Conservation (phyloP, 2,797 vertebrate genomes). For the Microtus obscurus region DNA sequence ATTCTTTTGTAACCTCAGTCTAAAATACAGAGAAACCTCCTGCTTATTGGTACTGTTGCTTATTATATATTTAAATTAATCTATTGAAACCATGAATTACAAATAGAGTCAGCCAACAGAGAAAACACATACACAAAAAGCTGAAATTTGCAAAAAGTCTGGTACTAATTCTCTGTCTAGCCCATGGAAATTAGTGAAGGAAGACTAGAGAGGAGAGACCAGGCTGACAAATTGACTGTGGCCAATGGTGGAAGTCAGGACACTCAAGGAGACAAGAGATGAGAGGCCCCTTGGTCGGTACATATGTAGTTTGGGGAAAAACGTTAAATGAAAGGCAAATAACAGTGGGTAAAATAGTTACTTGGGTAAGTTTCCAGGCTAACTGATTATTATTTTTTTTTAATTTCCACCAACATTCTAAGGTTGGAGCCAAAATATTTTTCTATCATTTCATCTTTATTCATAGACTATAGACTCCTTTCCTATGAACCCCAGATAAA, state of each 20-base stretch:
- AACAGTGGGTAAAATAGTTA: slow-evolving; percentile 24
- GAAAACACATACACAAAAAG: slow-evolving; percentile 65
- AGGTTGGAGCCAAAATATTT: slow-evolving; percentile 39
- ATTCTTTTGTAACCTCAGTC: slow-evolving; percentile 69
- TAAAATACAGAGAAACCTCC: slow-evolving; percentile 64
- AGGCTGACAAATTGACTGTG: slow-evolving; percentile 60
- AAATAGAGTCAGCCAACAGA: slow-evolving; percentile 41
- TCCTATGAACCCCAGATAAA: slow-evolving; percentile 23
- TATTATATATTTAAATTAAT: slow-evolving; percentile 58
- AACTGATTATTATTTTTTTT: neutral
- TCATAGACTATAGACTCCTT: slow-evolving; percentile 38
- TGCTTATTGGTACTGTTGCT: slow-evolving; percentile 54
- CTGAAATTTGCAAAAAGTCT: slow-evolving; percentile 50
- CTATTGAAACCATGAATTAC: slow-evolving; percentile 57
- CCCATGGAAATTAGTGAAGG: slow-evolving; percentile 72
- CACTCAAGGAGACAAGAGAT: neutral
- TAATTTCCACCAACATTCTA: neutral
- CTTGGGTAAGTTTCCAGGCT: neutral
- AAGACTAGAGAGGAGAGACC: slow-evolving; percentile 51
- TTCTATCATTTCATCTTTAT: slow-evolving; percentile 47
- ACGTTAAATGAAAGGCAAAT: slow-evolving; percentile 64
- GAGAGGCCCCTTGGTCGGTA: neutral
- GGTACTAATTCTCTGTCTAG: slow-evolving; percentile 59
- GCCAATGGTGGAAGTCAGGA: neutral
- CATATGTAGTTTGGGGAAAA: neutral